phyloP scores from a whole-genome alignment of 2,113 vertebrate genomes.

The Alosa alosa region DNA sequence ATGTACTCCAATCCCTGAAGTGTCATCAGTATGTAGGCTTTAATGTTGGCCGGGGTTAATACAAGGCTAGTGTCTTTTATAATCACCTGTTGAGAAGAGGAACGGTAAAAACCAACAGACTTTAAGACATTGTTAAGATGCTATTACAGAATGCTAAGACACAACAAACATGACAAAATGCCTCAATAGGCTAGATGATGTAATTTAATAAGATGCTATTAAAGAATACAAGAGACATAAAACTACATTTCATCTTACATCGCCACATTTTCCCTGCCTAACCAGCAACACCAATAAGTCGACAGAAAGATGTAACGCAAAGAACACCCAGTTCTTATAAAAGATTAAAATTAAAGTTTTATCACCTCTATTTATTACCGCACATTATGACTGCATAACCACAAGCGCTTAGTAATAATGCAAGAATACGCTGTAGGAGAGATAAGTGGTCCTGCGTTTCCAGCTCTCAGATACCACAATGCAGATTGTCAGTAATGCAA shows the following conservation, averaged over 20 bases:
- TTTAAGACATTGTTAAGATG: background rate
- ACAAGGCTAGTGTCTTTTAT: slow-evolving; percentile 96
- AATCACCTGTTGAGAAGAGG: slow-evolving; percentile 80
- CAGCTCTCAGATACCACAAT: background rate
- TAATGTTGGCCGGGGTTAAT: slow-evolving; percentile 93
- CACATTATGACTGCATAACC: background rate
- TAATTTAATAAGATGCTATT: background rate
- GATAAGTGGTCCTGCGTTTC: background rate
- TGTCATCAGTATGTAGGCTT: slow-evolving; percentile 96
- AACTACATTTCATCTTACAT: background rate
- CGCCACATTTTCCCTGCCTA: background rate
- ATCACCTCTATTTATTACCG: background rate
- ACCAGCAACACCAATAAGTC: background rate
- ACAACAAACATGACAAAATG: background rate
- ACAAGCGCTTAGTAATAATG: background rate
- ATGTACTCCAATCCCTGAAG: slow-evolving; percentile 96
- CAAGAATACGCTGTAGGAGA: too few relatives aligned
- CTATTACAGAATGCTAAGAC: background rate
- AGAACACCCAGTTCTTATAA: background rate
- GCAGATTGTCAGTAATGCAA: background rate
- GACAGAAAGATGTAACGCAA: background rate
- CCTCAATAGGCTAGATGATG: too few relatives aligned
- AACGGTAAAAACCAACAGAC: background rate
- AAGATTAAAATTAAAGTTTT: background rate
- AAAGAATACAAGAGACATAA: background rate